Evolutionary conservation across 2,888 invertebrate genomes (phyloP), one percentile per base, ranked within the genome.

Genomic region (Osmoderma eremita): DNA sequence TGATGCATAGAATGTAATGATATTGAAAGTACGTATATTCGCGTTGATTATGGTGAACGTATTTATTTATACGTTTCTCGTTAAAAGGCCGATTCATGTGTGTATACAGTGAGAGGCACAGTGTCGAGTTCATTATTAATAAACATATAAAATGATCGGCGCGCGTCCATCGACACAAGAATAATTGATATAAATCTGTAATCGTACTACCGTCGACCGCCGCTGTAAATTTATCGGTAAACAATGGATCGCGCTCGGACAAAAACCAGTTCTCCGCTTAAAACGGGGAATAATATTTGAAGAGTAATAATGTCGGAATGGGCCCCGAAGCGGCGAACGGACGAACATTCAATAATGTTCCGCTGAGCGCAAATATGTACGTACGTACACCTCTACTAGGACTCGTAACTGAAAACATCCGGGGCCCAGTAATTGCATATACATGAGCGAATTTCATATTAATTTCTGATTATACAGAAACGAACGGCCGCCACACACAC

Each of bases 361-460:
- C 72, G 71, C 75, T n/a, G 38, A 53, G 53, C 38, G 38, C 53
- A 53, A 53, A 53, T 53, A 53, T 36, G 38, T 36, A 15, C 18
- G 17, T 51, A 54, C 13, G 45, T 41, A 54, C 65, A 48, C 18
- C 54, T 38, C 58, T 41, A 36, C 18, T 24, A 56, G n/a, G 48
- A 48, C 65, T 45, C 24, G 48, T 49, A 41, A 49, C 58, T 58
- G 67, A 67, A 67, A 67, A 67, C 67, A 67, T 67, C 64, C 67
- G 67, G 67, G 3, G 30, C 30, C 61, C 74, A 74, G 78, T 81
- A 82, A 82, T 82, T 82, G 82, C 82, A 81, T 82, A 82, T 82
- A 82, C 82, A 82, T 82, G 82, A 83, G 81, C 80, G 82, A 80
- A 81, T 82, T 82, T 83, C 82, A 82, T 82, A 83, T 83, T 83